Evolutionary conservation across 2,888 invertebrate genomes (phyloP), one percentile per base, ranked within the genome.

Genomic region (Gymnoscelis rufifasciata): DNA sequence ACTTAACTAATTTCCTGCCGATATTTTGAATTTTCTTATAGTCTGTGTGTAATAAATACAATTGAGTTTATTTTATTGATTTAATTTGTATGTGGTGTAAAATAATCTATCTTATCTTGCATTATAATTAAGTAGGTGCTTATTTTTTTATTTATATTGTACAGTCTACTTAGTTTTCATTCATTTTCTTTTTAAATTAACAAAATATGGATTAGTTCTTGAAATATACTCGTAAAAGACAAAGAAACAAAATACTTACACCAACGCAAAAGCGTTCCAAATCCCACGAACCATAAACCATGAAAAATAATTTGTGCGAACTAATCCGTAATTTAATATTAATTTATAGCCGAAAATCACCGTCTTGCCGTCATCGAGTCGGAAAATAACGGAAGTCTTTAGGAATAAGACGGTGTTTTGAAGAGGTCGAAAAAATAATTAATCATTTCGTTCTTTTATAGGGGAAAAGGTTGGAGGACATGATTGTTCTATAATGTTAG

Each of bases 331-430:
- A 80, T 86, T 79, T 74, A 80, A 76, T 81, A 84, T 82, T 82
- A 82, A 83, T 83, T 86, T 83, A 73, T 79, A 76, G 76, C 71
- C 74, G 70, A 75, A 81, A 80, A 79, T 73, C 75, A 73, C 78
- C 78, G 75, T 76, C 82, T 79, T 75, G 74, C 71, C 76, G 78
- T 73, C 82, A 83, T 78, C 79, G 83, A 78, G 75, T 79, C 74
- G 84, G 84, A 88, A 88, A 88, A 88, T 87, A 83, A 75, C 83
- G 87, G 86, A 87, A 83, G 84, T 86, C 71, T 83, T 87, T 83
- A 83, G 81, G 83, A 81, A 83, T 79, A 81, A 82, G 78, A 75
- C 83, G 74, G 75, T 86, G 79, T 88, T 88, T 86, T 83, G 80
- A 86, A 84, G 84, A 84, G 86, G 84, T 83, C 78, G 81, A 71